A percentile compares a stretch with the other conserved stretches of the same genome.
These are phyloP conservation scores for Catalaphyllia jardinei DNA, from an alignment of 64 coral and sea anemone species.

Conservation along the genomic window DNA sequence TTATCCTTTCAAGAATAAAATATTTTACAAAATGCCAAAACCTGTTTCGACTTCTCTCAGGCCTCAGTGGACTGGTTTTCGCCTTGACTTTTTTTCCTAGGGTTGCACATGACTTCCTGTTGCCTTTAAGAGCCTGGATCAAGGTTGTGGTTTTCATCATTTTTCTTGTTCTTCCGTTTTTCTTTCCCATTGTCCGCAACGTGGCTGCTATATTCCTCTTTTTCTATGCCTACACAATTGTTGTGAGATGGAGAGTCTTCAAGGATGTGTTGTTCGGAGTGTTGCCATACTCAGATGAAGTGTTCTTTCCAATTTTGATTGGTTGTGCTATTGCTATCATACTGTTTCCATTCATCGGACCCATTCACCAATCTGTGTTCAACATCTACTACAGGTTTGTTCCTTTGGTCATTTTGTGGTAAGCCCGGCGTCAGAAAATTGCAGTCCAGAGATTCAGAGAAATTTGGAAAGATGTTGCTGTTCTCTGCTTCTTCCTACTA, in stretches of 20 bases:
- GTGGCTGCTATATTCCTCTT: constrained; percentile 6
- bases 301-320: neutral
- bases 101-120: neutral
- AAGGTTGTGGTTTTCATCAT: neutral
- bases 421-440: neutral
- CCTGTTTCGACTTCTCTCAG: neutral
- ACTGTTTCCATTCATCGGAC: neutral
- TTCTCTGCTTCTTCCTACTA: no score
- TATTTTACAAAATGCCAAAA: neutral
- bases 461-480: neutral
- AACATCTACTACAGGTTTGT: constrained; percentile 18
- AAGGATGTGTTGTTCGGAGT: neutral
- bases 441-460: neutral
- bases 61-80: neutral
- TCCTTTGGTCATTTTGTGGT: no score
- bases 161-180: constrained; percentile 13
- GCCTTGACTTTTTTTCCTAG: neutral
- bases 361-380: neutral
- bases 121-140: neutral
- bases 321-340: neutral
- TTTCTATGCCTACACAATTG: neutral
- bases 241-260: constrained; percentile 28
- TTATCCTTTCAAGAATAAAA: neutral
- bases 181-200: constrained; percentile 21
- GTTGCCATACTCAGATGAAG: neutral